phyloP scores from a whole-genome alignment of 2,888 invertebrate genomes.

The Escarpia spicata region DNA sequence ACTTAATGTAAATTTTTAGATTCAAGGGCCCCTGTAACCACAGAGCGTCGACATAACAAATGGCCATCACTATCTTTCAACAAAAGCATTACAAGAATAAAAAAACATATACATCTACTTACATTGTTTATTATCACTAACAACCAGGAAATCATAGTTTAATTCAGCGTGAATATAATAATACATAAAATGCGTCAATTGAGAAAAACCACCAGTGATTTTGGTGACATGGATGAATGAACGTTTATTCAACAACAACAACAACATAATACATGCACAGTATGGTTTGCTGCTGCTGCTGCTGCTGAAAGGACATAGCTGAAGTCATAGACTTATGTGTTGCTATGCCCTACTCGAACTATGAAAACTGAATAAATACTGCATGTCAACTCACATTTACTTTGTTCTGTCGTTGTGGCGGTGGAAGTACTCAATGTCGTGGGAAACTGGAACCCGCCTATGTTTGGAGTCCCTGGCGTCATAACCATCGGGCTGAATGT shows the following conservation, averaged over 20 bases:
- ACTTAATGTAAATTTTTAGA: too few species aligned
- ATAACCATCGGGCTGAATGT: not conserved
- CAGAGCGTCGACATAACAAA: too few species aligned
- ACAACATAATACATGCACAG: too few species aligned
- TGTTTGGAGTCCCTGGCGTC: not conserved
- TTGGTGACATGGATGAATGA: not conserved
- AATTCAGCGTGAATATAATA: not conserved
- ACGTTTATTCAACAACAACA: too few species aligned
- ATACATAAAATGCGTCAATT: not conserved
- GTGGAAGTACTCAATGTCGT: not conserved
- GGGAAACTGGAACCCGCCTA: not conserved
- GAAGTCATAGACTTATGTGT: too few species aligned
- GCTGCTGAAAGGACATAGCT: too few species aligned
- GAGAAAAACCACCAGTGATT: not conserved
- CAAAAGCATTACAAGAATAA: too few species aligned
- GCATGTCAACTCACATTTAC: not conserved
- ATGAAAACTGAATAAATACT: not conserved
- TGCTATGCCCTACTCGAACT: too few species aligned
- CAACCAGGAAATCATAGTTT: not conserved
- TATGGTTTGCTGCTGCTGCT: too few species aligned
- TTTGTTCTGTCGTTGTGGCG: not conserved
- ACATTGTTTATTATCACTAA: not conserved
- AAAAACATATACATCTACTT: not conserved
- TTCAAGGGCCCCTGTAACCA: too few species aligned
- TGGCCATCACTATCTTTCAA: too few species aligned